Conservation (phyloP, 2,888 invertebrate genomes). For the Temnothorax ravouxi region DNA sequence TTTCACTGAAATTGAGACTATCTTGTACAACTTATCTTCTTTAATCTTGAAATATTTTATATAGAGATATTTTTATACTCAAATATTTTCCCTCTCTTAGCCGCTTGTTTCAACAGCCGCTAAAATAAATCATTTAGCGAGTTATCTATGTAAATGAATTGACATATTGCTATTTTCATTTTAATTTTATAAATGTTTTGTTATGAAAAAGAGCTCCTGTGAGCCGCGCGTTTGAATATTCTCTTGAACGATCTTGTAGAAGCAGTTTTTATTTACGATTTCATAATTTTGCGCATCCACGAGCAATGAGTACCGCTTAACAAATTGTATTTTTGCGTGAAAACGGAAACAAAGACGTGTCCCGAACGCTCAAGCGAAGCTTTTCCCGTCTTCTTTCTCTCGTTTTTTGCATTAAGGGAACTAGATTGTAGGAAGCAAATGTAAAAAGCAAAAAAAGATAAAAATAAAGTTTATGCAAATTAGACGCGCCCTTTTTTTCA, state of each 20-base stretch:
- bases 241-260: neutral
- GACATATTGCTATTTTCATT: neutral
- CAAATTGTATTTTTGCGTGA: slow-evolving; percentile 50
- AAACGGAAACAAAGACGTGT: slow-evolving; percentile 38
- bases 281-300: slow-evolving; percentile 35
- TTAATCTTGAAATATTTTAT: neutral
- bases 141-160: neutral
- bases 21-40: neutral
- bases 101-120: neutral
- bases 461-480: slow-evolving; percentile 60
- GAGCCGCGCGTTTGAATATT: neutral
- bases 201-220: too few species aligned
- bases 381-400: slow-evolving; percentile 59
- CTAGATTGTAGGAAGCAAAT: slow-evolving; percentile 65
- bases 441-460: slow-evolving; percentile 61
- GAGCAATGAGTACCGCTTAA: slow-evolving; percentile 44
- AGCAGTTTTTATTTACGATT: slow-evolving; percentile 36
- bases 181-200: neutral
- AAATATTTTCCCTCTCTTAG: neutral
- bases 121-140: neutral
- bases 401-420: slow-evolving; percentile 52
- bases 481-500: slow-evolving; percentile 32
- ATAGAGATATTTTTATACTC: neutral
- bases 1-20: neutral
- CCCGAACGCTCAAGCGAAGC: slow-evolving; percentile 62